Conservation (phyloP, 1,140 invertebrate genomes). For the Sitophilus oryzae region DNA sequence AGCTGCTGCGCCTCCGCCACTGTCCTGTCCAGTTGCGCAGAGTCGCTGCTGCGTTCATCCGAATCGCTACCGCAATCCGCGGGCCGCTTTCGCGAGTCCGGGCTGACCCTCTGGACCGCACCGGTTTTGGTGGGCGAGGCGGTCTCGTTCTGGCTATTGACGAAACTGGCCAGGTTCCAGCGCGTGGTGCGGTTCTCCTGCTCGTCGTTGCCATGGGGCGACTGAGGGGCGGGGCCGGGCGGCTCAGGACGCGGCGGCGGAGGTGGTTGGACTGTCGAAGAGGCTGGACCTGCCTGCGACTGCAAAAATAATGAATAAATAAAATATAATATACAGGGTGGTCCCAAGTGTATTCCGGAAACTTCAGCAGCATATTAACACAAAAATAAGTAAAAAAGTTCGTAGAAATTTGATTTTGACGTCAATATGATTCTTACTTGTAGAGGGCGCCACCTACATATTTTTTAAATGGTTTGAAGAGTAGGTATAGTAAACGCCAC, state of each 20-base stretch:
- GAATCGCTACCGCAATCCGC: slow-evolving; percentile 31
- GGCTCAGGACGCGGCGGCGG: slow-evolving; percentile 38
- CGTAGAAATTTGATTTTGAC: too few species aligned
- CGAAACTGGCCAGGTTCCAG: slow-evolving; percentile 52
- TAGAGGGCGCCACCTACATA: too few species aligned
- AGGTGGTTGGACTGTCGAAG: slow-evolving; percentile 3
- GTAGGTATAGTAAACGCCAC: too few species aligned
- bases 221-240: slow-evolving; percentile 26
- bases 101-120: slow-evolving; percentile 15
- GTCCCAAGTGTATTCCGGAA: too few species aligned
- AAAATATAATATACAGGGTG: too few species aligned
- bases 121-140: slow-evolving; percentile 15
- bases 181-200: slow-evolving; percentile 45
- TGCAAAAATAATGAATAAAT: too few species aligned
- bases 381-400: too few species aligned
- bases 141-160: slow-evolving; percentile 30
- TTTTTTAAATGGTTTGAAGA: too few species aligned
- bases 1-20: slow-evolving; percentile 43
- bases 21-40: slow-evolving; percentile 45
- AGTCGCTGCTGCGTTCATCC: slow-evolving; percentile 42
- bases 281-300: neutral
- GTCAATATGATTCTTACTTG: too few species aligned
- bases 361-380: too few species aligned
- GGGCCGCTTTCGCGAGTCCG: slow-evolving; percentile 19
- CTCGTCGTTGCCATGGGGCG: slow-evolving; percentile 37